Evolutionary conservation across 1,140 invertebrate genomes (phyloP), one percentile per base, ranked within the genome.

Genomic region (Neodiprion fabricii): DNA sequence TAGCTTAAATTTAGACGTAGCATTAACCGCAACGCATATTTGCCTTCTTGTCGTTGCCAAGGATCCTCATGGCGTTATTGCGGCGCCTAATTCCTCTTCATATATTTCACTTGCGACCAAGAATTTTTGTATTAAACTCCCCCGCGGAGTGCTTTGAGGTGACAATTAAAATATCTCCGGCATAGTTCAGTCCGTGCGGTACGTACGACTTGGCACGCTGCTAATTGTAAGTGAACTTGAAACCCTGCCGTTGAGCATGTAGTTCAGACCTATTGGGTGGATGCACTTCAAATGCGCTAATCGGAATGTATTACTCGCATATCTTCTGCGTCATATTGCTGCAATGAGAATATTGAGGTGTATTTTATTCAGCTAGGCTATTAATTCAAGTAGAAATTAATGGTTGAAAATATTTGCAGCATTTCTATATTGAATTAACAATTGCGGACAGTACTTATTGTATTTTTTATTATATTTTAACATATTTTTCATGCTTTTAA

Each of bases 141-240:
- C 53, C 53, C 53, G 53, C n/a, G 11, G 53, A 61, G 53, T 61
- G n/a, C 53, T 61, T 61, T 61, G 53, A 61, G 53, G 53, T 61
- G 53, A 61, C 53, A 61, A 61, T 61, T 61, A 61, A 61, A 61
- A 61, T 61, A 61, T 61, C 53, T 61, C 11, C 8, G 53, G 53
- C 53, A 61, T 61, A 61, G 53, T 61, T 61, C n/a, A 40, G 28
- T 40, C 28, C 5, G 0, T 9, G 11, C 53, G n/a, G 53, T 17
- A 61, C 11, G 53, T 61, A 40, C 28, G 11, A 61, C 53, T 61
- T 61, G 53, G 53, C 53, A 61, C 53, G 53, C 11, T 61, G 8
- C n/a, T 12, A 61, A 40, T 40, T 40, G 28, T 40, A 40, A 9
- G n/a, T 61, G 53, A 61, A 61, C 53, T 61, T 61, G 53, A 61